Base-by-base conservation (phyloP, 2,888 invertebrate genomes). In the Thymelicus sylvestris region DNA sequence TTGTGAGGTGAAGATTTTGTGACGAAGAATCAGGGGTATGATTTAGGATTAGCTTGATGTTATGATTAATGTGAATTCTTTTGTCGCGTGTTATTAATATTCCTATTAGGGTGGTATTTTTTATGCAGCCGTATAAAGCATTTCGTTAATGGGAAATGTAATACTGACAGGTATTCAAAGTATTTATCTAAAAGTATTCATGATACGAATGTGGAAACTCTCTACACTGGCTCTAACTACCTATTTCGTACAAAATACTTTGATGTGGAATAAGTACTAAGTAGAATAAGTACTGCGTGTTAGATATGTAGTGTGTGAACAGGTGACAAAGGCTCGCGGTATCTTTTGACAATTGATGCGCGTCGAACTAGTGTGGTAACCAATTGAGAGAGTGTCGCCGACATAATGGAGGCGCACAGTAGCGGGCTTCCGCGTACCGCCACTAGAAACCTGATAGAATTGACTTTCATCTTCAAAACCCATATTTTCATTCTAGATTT, bases 391-490 rank as follows among this genome's bases (percentile, higher is more conserved):
- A 83, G 82, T 81, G 80, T 80, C 77, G 75, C 75, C 74, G 73
- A 72, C 67, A 91, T 90, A 91, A 90, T 87, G 82, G 84, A 85
- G 78, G 85, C 84, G 82, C 86, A 92, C 93, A 89, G 92, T 92
- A 92, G 93, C 92, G 76, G 87, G 90, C 92, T 91, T 92, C 91
- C 89, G 92, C 87, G 86, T 86, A 83, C 64, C 77, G 79, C 75
- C 76, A 62, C 66, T 74, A 73, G 68, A 74, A 71, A 67, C 62
- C 65, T 63, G 55, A 73, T 72, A 68, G 73, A 70, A 72, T 70
- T 44, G 69, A 31, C 55, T 41, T 44, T 13, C 10, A 1, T n/a
- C 12, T 13, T 57, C 24, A 31, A 12, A 31, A 57, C 13, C 44
- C 12, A 44, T 44, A 41, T 41, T 41, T 7, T 41, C 7, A 41